Base-by-base conservation (phyloP, 2,888 invertebrate species). In the Crematogaster levior region DNA sequence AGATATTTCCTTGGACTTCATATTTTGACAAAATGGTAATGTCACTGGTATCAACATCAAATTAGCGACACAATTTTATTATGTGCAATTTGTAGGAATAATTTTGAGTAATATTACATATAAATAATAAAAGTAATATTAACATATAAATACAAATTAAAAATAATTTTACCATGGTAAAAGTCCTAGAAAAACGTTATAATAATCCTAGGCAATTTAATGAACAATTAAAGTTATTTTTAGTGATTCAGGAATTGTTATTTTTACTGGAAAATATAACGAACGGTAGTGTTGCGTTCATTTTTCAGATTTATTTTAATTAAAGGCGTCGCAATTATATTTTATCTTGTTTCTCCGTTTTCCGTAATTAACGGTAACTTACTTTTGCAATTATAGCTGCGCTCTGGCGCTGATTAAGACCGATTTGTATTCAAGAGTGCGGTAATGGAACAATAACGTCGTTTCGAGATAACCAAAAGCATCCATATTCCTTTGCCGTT, bases 391-490 rank as follows among this genome's bases (percentile, higher is more conserved):
- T 88, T 85, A 88, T 83, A 72, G 82, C 21, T 12, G 21, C 48
- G 43, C 18, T 6, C 40, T 43, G 15, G 60, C 21, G 46, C 24
- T 83, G 85, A 88, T 88, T 88, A 84, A 81, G 81, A 80, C 21
- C 80, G 82, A 85, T 86, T 86, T 75, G 79, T 81, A 81, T 86
- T 84, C 86, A 77, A 86, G 85, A 82, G 85, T n/a, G 80, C 82
- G 77, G 68, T 83, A 77, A 88, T 88, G 88, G 82, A 81, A 88
- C 84, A 84, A 86, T 88, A 85, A 88, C 79, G 84, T 40, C 72
- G 27, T 83, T 56, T 81, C 86, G 74, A 86, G 84, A 81, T 84
- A 86, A 85, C 81, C 65, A n/a, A n/a, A n/a, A n/a, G 81, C 51
- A 34, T 80, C 63, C 82, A 51, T 79, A 66, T 81, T 83, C 79